phyloP scores from a whole-genome alignment of 2,888 invertebrate genomes.

The Drosophila parthenogenetica region DNA sequence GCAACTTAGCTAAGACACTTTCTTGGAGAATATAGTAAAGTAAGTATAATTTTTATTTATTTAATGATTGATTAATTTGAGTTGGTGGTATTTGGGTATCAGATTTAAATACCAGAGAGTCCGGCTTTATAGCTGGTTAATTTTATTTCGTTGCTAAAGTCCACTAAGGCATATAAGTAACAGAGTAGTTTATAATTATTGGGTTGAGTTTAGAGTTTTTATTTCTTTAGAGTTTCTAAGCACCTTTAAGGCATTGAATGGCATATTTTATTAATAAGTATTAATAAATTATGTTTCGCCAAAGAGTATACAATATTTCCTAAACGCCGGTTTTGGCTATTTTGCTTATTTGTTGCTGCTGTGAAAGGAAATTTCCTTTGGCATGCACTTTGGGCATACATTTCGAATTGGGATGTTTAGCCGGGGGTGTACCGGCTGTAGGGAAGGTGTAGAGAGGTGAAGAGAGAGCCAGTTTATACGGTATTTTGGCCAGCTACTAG shows the following conservation, averaged over 20 bases:
- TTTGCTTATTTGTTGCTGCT: constrained; percentile 60
- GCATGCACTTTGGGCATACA: constrained; percentile 77
- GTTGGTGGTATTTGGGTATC: no score
- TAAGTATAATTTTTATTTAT: no score
- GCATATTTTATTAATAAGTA: neutral
- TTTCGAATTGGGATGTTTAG: constrained; percentile 28
- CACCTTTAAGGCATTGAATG: neutral
- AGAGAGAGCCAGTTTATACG: neutral
- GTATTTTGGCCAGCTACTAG: constrained; percentile 40
- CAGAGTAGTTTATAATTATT: no score
- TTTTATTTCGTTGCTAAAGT: no score
- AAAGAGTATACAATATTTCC: constrained; percentile 45
- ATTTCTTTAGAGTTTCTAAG: no score
- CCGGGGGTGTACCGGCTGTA: neutral
- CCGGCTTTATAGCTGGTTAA: no score
- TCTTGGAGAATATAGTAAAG: neutral
- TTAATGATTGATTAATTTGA: no score
- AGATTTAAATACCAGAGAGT: no score
- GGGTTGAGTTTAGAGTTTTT: no score
- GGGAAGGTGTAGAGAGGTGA: neutral
- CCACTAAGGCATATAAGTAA: no score
- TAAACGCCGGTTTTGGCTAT: neutral
- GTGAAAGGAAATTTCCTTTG: constrained; percentile 69
- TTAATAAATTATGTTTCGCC: neutral
- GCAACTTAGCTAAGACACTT: constrained; percentile 11